Conservation (phyloP, 35 echinoderm and acorn worm genomes). For the Heliocidaris tuberculata region DNA sequence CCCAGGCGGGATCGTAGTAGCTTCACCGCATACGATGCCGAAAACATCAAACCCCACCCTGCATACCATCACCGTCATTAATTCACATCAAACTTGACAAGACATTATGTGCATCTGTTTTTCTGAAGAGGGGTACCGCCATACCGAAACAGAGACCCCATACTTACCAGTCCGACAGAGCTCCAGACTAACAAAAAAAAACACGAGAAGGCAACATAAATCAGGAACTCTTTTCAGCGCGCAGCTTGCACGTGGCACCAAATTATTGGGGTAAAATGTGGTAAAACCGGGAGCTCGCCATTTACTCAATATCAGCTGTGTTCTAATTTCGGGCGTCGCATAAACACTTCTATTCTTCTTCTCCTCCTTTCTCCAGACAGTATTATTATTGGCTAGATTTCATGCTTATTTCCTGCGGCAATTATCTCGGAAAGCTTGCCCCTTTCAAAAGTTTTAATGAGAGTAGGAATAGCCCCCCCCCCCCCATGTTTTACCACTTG, state of each 20-base stretch:
- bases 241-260: constrained; percentile 7
- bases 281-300: background rate
- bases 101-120: constrained; percentile 6
- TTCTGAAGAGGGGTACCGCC: background rate
- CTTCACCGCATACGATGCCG: background rate
- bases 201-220: background rate
- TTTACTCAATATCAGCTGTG: background rate
- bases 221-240: background rate
- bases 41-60: constrained; percentile 32
- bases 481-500: background rate
- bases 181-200: constrained; percentile 9
- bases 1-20: background rate
- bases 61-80: constrained; percentile 33
- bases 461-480: background rate
- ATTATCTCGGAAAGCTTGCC: background rate
- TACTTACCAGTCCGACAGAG: background rate
- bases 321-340: background rate
- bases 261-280: constrained; percentile 27
- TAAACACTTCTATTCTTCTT: background rate
- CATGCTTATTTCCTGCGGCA: background rate
- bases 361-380: background rate
- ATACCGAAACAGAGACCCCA: constrained; percentile 34
- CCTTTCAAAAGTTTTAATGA: background rate
- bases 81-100: constrained; percentile 40
- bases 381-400: background rate